phyloP scores from a whole-genome alignment of 2,797 vertebrate genomes.

The Oceanodroma leucorhoa region DNA sequence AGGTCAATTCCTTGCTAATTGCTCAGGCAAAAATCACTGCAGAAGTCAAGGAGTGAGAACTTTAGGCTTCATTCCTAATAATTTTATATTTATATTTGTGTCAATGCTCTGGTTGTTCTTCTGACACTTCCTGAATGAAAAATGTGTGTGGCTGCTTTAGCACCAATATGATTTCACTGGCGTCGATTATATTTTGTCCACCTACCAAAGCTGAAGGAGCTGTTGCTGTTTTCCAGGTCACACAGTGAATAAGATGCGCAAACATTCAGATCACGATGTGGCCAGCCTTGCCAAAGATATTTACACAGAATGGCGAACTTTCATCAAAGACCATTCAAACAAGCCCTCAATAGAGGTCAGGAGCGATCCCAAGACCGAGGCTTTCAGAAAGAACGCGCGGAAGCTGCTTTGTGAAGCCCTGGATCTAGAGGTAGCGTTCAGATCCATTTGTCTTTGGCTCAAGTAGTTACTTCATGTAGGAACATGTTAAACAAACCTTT shows the following conservation, averaged over 20 bases:
- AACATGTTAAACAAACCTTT: not conserved
- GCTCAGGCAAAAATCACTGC: not conserved
- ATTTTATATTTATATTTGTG: not conserved
- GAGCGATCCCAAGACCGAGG: slow-evolving; percentile 87
- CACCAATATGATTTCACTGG: accelerated
- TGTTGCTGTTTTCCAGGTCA: slow-evolving; percentile 75
- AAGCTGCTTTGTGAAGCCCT: slow-evolving; percentile 87
- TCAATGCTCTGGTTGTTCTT: not conserved
- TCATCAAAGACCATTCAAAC: slow-evolving; percentile 84
- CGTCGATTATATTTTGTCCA: accelerated
- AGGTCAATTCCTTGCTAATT: not conserved
- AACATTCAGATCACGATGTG: slow-evolving; percentile 83
- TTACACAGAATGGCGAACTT: slow-evolving; percentile 87
- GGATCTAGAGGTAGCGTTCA: slow-evolving; percentile 81
- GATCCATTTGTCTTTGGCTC: not conserved
- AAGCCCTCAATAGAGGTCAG: slow-evolving; percentile 91
- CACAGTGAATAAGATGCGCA: slow-evolving; percentile 86
- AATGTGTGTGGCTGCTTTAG: not conserved
- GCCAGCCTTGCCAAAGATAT: slow-evolving; percentile 83
- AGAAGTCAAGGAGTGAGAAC: not conserved
- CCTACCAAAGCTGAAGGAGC: not conserved
- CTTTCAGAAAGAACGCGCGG: slow-evolving; percentile 84
- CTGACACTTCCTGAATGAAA: not conserved
- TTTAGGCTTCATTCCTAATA: not conserved
- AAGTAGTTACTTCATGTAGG: not conserved